Conservation (phyloP, 2,113 vertebrate genomes). For the Phocoena phocoena region DNA sequence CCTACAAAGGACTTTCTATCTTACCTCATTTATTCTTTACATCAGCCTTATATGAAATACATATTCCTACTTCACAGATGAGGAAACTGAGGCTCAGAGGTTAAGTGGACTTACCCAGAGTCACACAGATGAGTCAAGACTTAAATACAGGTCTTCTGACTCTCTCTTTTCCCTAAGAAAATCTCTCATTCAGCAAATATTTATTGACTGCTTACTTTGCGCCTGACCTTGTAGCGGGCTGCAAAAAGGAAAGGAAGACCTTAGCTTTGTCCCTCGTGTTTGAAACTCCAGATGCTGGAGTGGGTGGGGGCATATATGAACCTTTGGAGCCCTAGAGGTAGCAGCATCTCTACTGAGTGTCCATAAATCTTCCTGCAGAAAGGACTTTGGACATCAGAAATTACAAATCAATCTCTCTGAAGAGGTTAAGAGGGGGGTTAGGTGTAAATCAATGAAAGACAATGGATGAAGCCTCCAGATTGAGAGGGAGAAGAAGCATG, state of each 20-base stretch:
- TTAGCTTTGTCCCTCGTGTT: fast-evolving
- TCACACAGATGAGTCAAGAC: not conserved
- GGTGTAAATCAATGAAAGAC: not conserved
- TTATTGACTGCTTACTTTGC: not conserved
- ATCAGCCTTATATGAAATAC: not conserved
- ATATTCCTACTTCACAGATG: not conserved
- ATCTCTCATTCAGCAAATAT: not conserved
- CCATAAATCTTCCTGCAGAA: not conserved
- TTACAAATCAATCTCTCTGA: not conserved
- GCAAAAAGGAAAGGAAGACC: not conserved
- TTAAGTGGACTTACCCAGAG: not conserved
- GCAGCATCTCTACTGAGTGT: not conserved
- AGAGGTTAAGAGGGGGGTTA: not conserved
- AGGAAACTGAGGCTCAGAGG: not conserved
- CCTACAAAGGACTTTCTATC: not conserved
- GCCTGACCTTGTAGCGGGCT: not conserved
- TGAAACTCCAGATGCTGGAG: not conserved
- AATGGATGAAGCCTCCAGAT: not conserved
- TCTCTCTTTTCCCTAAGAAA: not conserved
- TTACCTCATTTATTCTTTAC: not conserved
- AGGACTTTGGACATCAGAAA: not conserved
- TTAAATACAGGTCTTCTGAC: not conserved
- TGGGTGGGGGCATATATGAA: not conserved
- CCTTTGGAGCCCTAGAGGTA: not conserved
- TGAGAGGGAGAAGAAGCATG: not conserved